A percentile compares a stretch with the other conserved stretches of the same genome.
These are phyloP conservation scores for Pluvialis apricaria DNA, from an alignment of 2,113 vertebrate genomes.

Conservation along the genomic window DNA sequence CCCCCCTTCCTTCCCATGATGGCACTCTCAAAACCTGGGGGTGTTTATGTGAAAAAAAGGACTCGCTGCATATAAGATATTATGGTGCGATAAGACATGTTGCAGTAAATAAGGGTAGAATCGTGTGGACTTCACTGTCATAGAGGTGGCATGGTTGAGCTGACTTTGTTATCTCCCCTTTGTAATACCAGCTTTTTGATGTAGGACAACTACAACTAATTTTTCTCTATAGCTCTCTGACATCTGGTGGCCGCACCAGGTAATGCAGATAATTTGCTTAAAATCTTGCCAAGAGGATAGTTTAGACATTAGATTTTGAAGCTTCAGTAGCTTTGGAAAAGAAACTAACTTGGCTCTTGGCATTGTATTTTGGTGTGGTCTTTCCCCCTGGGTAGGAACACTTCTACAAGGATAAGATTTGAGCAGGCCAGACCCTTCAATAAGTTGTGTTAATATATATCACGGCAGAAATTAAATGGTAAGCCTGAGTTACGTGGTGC, in stretches of 20 bases:
- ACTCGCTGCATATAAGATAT: neutral
- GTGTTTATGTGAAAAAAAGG: constrained; percentile 6
- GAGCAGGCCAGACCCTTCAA: neutral
- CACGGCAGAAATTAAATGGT: neutral
- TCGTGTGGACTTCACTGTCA: neutral
- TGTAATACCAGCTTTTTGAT: neutral
- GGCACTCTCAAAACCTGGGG: neutral
- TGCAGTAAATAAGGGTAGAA: neutral
- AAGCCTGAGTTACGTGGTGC: neutral
- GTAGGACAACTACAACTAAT: neutral
- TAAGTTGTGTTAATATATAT: neutral
- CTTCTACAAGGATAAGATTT: neutral
- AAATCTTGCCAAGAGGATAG: neutral
- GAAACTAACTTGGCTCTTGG: neutral
- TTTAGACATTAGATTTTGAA: neutral
- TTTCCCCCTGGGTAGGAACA: neutral
- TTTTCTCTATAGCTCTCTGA: constrained; percentile 54
- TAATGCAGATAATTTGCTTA: constrained; percentile 13
- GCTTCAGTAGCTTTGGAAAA: neutral
- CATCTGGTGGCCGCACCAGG: constrained; percentile 54
- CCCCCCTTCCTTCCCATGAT: neutral
- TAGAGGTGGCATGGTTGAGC: neutral
- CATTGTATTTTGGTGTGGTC: neutral
- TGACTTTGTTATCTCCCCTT: neutral
- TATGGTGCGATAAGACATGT: neutral